Evolutionary conservation across 2,113 vertebrate species (phyloP), one percentile per base, ranked within the genome.

Genomic region (Hippocampus zosterae): DNA sequence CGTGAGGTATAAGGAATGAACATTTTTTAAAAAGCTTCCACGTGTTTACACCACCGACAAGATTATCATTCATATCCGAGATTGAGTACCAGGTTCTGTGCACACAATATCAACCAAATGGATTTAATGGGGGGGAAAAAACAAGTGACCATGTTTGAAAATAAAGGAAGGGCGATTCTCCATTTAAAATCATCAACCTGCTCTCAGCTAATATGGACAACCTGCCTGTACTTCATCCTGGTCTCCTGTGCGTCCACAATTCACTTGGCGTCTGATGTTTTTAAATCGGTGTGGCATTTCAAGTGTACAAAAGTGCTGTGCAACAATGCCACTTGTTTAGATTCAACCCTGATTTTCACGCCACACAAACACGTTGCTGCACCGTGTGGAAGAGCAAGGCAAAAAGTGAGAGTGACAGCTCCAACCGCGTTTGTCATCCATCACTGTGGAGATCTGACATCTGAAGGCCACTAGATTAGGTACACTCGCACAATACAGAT

Each of bases 181-280:
- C 4, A 8, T 70, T 27, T 21, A 7, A 69, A 55, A 25, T 56
- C 27, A 41, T 41, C 19, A 18, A 42, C 40, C 65, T 25, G 21
- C 44, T 76, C 33, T 57, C 6, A 13, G 52, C 2, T 55, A 4
- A 57, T 13, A 57, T 27, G 55, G 23, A 57, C 4, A 27, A 57
- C 10, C 23, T 13, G 27, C 55, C 25, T 56, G 73, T 67, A 59
- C 62, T 71, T 75, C 68, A 72, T 77, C 74, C 52, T 77, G 72
- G 81, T 73, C 68, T 84, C 71, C 68, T 74, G 29, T 73, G 42
- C 76, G 67, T 71, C 79, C 88, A 90, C 80, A 85, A 33, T 89
- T 87, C 74, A 80, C 73, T 70, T 74, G 80, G 83, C 85, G 86
- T 81, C 67, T 86, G 81, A 75, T 27, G 55, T 3, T 23, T 60